Percentiles rank a stretch among this genome's conserved stretches.
Evolutionary conservation across 2,797 vertebrate genomes (phyloP).

Genomic region (Schizothorax lantsangensis): DNA sequence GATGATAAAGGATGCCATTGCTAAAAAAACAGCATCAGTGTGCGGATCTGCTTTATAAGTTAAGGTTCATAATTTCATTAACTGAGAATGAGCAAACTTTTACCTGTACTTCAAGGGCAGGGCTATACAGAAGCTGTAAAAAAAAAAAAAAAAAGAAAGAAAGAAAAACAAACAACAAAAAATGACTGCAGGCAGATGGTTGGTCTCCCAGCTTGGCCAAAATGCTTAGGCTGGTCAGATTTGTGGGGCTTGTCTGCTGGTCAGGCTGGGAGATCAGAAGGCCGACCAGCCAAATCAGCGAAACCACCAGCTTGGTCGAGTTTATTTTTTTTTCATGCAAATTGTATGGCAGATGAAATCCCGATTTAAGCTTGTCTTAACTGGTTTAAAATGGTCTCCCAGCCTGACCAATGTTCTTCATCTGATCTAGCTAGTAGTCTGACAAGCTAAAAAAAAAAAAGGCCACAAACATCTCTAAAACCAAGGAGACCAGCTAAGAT

Average conservation of each 20-base stretch:
- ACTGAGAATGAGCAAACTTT: background rate
- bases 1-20: background rate
- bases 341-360: background rate
- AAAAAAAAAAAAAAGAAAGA: background rate
- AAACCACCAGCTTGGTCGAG: background rate
- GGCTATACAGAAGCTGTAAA: background rate
- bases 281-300: background rate
- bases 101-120: background rate
- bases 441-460: background rate
- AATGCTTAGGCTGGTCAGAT: slow-evolving; percentile 18
- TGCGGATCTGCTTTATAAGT: background rate
- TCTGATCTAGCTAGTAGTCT: background rate
- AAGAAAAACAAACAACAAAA: background rate
- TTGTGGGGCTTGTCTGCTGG: background rate
- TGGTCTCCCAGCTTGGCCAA: background rate
- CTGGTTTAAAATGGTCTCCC: background rate
- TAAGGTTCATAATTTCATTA: background rate
- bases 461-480: background rate
- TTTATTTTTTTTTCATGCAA: background rate
- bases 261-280: slow-evolving; percentile 16
- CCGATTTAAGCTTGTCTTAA: background rate
- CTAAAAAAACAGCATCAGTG: background rate
- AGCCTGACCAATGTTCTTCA: background rate
- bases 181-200: background rate
- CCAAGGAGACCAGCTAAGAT: background rate